phyloP scores from a whole-genome alignment of 2,113 vertebrate genomes.

The Tapirus terrestris region DNA sequence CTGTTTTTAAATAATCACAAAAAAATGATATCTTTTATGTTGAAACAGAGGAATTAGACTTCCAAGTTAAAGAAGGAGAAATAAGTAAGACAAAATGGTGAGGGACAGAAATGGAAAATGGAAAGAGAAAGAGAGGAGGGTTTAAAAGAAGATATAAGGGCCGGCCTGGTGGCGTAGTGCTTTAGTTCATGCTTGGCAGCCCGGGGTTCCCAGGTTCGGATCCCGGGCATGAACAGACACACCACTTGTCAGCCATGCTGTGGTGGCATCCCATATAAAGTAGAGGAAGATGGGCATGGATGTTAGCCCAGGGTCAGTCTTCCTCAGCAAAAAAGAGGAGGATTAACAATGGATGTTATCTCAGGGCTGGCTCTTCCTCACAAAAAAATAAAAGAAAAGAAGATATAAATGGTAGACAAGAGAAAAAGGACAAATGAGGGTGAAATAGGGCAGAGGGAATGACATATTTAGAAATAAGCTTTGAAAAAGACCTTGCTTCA shows the following conservation, averaged over 20 bases:
- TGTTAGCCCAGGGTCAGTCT: too few species aligned
- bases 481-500: neutral
- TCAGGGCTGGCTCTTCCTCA: too few species aligned
- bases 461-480: neutral
- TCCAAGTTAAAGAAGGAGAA: neutral
- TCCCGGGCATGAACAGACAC: too few species aligned
- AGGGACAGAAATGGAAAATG: neutral
- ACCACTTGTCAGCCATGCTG: too few species aligned
- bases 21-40: neutral
- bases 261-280: too few species aligned
- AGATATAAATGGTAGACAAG: neutral
- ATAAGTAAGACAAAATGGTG: neutral
- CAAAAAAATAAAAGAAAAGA: neutral
- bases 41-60: neutral
- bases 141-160: neutral
- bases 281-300: too few species aligned
- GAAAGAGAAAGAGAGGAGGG: neutral
- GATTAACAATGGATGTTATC: too few species aligned
- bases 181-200: too few species aligned
- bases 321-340: too few species aligned
- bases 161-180: too few species aligned
- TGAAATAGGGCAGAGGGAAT: neutral
- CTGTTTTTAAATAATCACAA: neutral
- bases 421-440: neutral
- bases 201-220: too few species aligned